Conservation (phyloP, 1,140 invertebrate genomes). For the Zaprionus ghesquierei region DNA sequence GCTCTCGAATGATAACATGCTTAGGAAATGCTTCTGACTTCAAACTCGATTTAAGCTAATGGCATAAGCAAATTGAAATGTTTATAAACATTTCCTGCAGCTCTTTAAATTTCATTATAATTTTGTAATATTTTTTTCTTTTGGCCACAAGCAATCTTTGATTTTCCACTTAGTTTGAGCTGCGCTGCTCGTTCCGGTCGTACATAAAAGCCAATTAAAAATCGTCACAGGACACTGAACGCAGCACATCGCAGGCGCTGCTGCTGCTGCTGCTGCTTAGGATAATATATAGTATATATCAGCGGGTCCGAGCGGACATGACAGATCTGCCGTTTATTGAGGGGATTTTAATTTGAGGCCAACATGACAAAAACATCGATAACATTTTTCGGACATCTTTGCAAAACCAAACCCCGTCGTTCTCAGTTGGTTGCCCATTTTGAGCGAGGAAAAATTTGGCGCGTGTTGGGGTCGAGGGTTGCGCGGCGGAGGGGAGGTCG, state of each 20-base stretch:
- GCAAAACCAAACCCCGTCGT: constrained; percentile 43
- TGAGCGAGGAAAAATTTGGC: constrained; percentile 42
- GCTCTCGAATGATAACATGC: background rate
- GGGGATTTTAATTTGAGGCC: constrained; percentile 77
- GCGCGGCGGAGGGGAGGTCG: no score
- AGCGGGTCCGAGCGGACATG: constrained; percentile 60
- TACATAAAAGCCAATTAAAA: constrained; percentile 73
- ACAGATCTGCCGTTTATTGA: constrained; percentile 67
- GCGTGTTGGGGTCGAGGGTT: constrained; percentile 48
- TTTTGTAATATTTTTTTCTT: background rate
- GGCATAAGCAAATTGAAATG: background rate
- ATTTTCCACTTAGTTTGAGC: constrained; percentile 61
- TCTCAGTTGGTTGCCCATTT: constrained; percentile 64
- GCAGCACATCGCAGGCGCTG: constrained; percentile 49
- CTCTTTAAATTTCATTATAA: background rate
- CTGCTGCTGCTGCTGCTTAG: constrained; percentile 47
- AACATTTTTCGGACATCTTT: constrained; percentile 71
- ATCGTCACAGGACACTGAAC: constrained; percentile 45
- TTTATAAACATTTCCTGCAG: background rate
- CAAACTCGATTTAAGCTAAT: background rate
- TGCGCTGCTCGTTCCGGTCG: constrained; percentile 21
- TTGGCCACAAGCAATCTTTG: constrained; percentile 35
- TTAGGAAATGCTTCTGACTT: constrained; percentile 3
- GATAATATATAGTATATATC: constrained; percentile 77
- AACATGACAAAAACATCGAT: constrained; percentile 81